Conservation (phyloP, 92 coral and sea anemone genomes). For the Palythoa caribaeorum region DNA sequence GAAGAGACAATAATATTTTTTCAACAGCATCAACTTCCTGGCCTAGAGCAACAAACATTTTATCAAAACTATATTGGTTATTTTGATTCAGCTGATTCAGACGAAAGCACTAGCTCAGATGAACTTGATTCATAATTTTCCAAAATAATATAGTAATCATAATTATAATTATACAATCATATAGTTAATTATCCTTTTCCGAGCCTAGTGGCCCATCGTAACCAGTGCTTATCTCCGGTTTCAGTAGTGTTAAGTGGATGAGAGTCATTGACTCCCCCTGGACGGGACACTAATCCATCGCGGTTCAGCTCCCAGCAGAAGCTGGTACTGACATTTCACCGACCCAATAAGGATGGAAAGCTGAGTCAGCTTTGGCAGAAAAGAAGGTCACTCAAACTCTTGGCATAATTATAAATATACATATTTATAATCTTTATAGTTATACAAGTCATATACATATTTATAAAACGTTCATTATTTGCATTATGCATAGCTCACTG, state of each 20-base stretch:
- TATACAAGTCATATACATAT: not conserved
- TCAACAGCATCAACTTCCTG: not conserved
- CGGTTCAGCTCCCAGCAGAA: too few species aligned
- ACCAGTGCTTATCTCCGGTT: too few species aligned
- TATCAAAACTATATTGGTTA: not conserved
- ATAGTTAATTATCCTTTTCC: not conserved
- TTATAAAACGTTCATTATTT: too few species aligned
- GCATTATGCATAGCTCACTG: not conserved
- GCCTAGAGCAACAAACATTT: not conserved
- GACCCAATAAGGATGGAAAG: not conserved
- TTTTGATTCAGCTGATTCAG: constrained; percentile 1
- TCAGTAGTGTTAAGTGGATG: too few species aligned
- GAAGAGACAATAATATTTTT: constrained; percentile 34
- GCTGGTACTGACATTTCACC: not conserved
- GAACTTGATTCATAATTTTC: constrained; percentile 2
- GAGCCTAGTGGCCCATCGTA: too few species aligned
- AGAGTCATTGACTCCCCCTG: too few species aligned
- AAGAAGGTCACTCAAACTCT: too few species aligned
- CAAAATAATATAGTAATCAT: not conserved
- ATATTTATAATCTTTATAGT: not conserved
- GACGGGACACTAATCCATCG: too few species aligned
- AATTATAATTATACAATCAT: not conserved
- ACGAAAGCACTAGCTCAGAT: not conserved
- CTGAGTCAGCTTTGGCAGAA: too few species aligned
- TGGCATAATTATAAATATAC: not conserved